These are phyloP conservation scores for Drosophila athabasca DNA, from an alignment of 1,140 invertebrate genomes.

Conservation along the genomic window DNA sequence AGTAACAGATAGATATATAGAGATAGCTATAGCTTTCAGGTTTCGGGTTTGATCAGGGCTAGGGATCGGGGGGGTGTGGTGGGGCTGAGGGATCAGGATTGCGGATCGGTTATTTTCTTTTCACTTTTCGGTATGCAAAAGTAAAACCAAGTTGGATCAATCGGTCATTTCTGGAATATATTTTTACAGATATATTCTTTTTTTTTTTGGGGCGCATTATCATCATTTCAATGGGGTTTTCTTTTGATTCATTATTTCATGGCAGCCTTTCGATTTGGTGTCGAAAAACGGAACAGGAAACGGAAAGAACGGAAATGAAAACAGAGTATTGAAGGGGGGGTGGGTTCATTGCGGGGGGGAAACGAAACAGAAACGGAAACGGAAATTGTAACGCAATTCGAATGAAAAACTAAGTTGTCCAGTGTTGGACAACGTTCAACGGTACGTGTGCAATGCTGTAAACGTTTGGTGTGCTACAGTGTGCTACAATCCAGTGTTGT, in stretches of 20 bases:
- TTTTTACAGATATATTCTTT: too few species aligned
- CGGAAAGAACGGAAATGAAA: conserved; percentile 21
- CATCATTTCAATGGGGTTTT: conserved; percentile 14
- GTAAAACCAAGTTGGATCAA: conserved; percentile 31
- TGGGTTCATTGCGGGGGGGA: not conserved
- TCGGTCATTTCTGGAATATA: conserved; percentile 14
- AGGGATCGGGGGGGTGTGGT: not conserved
- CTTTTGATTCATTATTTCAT: conserved; percentile 23
- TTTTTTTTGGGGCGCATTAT: conserved; percentile 18
- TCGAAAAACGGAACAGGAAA: conserved; percentile 12
- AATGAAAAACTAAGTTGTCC: conserved; percentile 17
- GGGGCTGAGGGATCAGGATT: too few species aligned
- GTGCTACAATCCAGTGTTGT: conserved; percentile 14
- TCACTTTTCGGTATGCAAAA: conserved; percentile 41
- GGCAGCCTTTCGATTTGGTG: conserved; percentile 1
- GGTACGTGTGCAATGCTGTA: not conserved
- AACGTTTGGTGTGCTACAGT: not conserved
- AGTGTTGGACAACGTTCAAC: conserved; percentile 40
- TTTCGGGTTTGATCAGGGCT: not conserved
- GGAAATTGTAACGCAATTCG: not conserved
- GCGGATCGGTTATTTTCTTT: not conserved
- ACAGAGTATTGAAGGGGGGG: not conserved
- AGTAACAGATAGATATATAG: conserved; percentile 1
- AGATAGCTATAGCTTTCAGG: not conserved
- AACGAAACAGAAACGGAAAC: conserved; percentile 33